Conservation (phyloP, 2,888 invertebrate species). For the Drosophila atripex region DNA sequence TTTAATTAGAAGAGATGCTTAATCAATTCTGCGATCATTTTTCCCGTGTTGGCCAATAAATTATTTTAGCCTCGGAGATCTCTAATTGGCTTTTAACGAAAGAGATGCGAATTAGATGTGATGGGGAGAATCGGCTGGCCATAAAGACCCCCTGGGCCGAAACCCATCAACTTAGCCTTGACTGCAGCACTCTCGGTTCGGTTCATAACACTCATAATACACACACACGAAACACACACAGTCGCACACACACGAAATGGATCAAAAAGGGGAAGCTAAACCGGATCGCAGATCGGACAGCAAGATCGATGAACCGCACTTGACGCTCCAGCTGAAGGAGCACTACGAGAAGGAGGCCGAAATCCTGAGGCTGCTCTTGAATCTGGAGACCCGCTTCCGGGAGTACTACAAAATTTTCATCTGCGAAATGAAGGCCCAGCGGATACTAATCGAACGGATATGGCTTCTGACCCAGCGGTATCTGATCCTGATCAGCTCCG, state of each 20-base stretch:
- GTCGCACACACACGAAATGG: slow-evolving; percentile 24
- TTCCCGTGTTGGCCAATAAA: slow-evolving; percentile 47
- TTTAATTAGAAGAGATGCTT: slow-evolving; percentile 30
- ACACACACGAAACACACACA: slow-evolving; percentile 14
- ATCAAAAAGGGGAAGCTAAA: neutral
- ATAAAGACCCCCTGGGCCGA: slow-evolving; percentile 2
- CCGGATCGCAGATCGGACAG: neutral
- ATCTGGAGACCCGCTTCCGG: slow-evolving; percentile 63
- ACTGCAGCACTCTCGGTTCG: slow-evolving; percentile 12
- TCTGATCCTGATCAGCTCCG: slow-evolving; percentile 70
- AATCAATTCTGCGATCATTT: slow-evolving; percentile 10
- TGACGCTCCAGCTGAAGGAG: slow-evolving; percentile 55
- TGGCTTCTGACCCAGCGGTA: slow-evolving; percentile 81
- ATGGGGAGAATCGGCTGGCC: slow-evolving; percentile 6
- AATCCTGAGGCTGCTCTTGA: slow-evolving; percentile 54
- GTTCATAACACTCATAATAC: slow-evolving; percentile 11
- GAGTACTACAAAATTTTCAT: slow-evolving; percentile 54
- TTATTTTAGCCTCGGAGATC: slow-evolving; percentile 52
- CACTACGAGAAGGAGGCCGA: slow-evolving; percentile 68
- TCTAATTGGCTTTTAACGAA: slow-evolving; percentile 41
- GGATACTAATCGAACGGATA: slow-evolving; percentile 66
- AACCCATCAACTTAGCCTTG: slow-evolving; percentile 16
- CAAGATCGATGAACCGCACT: slow-evolving; percentile 46
- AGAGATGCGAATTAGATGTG: slow-evolving; percentile 33
- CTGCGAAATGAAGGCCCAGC: slow-evolving; percentile 68